Conservation (phyloP, 2,113 vertebrate species). For the Myiagra hebetior region DNA sequence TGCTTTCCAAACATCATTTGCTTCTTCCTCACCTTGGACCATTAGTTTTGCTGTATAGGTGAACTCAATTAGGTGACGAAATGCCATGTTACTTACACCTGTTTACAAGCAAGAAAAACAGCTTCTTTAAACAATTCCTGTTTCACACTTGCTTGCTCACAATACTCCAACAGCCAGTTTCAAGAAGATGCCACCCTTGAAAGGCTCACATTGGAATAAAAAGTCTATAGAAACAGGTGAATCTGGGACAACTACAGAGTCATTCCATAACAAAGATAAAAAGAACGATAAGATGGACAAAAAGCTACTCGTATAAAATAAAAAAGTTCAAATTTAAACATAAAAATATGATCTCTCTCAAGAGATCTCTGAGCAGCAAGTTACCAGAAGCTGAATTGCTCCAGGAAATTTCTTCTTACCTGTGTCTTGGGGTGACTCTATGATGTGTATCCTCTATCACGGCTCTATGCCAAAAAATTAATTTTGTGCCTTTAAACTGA, state of each 20-base stretch:
- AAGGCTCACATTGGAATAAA: not conserved
- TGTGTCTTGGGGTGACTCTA: no score
- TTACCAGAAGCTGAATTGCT: not conserved
- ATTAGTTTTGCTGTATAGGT: slow-evolving; percentile 93
- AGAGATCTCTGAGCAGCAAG: not conserved
- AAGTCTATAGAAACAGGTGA: not conserved
- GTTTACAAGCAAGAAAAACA: not conserved
- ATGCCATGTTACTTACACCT: slow-evolving; percentile 96
- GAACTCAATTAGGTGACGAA: slow-evolving; percentile 94
- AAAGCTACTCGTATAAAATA: not conserved
- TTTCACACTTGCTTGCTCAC: not conserved
- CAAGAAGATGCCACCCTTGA: not conserved
- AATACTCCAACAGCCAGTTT: not conserved
- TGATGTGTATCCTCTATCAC: no score
- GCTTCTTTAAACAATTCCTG: not conserved
- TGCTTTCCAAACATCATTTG: slow-evolving; percentile 93
- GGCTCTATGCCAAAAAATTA: no score
- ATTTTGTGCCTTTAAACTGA: no score
- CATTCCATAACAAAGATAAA: not conserved
- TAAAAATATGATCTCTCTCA: not conserved
- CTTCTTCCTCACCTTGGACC: slow-evolving; percentile 88
- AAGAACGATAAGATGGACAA: not conserved
- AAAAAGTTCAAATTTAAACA: not conserved
- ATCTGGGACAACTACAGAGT: not conserved
- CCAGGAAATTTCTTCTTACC: not conserved